phyloP scores from a whole-genome alignment of 2,113 vertebrate species.

The Ellobius talpinus region DNA sequence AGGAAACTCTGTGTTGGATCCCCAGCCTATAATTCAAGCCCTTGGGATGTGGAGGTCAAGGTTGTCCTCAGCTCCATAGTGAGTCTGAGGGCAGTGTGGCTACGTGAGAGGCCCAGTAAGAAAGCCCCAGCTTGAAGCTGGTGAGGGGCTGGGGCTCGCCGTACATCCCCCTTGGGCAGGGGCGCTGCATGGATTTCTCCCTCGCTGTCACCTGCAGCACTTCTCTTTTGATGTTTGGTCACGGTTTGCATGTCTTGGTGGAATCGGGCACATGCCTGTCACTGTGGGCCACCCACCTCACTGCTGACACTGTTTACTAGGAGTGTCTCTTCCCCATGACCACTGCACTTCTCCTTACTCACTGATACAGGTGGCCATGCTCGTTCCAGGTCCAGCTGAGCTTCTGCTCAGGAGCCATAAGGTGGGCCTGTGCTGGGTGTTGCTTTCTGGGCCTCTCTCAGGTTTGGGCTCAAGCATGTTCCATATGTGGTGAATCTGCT shows the following conservation, averaged over 20 bases:
- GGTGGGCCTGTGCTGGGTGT: neutral
- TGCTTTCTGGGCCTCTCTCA: neutral
- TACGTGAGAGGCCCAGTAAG: neutral
- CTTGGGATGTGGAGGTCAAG: neutral
- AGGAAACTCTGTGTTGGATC: neutral
- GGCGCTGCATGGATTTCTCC: neutral
- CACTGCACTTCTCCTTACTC: neutral
- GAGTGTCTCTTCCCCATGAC: neutral
- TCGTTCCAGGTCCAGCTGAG: neutral
- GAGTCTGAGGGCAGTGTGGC: neutral
- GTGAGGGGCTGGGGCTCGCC: neutral
- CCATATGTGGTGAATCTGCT: neutral
- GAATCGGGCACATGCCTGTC: neutral
- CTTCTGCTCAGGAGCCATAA: neutral
- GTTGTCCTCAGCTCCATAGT: neutral
- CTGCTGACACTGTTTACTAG: neutral
- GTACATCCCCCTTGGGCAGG: neutral
- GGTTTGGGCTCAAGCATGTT: neutral
- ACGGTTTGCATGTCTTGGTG: neutral
- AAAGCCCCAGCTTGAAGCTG: neutral
- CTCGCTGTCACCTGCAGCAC: neutral
- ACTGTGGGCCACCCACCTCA: neutral
- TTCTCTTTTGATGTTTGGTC: constrained; percentile 27
- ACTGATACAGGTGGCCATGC: neutral
- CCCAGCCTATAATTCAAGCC: neutral